Evolutionary conservation across 2,888 invertebrate genomes (phyloP).

Genomic region (Fragum sueziense): DNA sequence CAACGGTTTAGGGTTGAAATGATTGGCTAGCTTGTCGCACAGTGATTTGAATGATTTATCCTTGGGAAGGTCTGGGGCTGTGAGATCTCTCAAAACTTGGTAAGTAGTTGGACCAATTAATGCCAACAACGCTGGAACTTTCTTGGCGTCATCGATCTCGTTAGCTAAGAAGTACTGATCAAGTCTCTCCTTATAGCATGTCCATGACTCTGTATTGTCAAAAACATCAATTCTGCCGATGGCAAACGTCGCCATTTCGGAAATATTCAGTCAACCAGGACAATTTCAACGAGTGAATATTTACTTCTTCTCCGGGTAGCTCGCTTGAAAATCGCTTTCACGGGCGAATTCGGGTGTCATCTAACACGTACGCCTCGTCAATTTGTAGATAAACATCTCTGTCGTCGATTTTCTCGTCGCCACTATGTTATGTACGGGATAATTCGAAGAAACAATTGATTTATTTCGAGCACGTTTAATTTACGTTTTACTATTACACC

Average conservation of each 20-base stretch:
- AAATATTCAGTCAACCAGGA: not conserved
- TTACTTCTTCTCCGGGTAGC: not conserved
- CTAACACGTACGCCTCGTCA: no score
- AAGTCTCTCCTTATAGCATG: constrained; percentile 28
- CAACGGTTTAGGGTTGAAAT: constrained; percentile 54
- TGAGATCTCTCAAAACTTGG: constrained; percentile 29
- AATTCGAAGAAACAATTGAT: no score
- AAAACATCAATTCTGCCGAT: constrained; percentile 29
- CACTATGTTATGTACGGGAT: no score
- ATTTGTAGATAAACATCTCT: no score
- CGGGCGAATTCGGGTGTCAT: no score
- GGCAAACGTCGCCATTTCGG: constrained; percentile 17
- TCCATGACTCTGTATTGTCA: constrained; percentile 14
- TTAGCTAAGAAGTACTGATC: constrained; percentile 33
- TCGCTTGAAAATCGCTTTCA: not conserved
- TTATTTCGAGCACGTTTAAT: no score
- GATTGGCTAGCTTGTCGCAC: constrained; percentile 32
- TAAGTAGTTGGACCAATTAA: constrained; percentile 53
- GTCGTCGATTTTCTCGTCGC: no score
- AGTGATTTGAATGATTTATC: constrained; percentile 42
- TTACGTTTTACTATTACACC: no score
- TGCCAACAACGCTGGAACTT: constrained; percentile 48
- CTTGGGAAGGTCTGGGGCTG: constrained; percentile 46
- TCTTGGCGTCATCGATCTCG: constrained; percentile 21
- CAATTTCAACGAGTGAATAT: not conserved